phyloP scores from a whole-genome alignment of 2,797 vertebrate genomes.

The Pagetopsis macropterus region DNA sequence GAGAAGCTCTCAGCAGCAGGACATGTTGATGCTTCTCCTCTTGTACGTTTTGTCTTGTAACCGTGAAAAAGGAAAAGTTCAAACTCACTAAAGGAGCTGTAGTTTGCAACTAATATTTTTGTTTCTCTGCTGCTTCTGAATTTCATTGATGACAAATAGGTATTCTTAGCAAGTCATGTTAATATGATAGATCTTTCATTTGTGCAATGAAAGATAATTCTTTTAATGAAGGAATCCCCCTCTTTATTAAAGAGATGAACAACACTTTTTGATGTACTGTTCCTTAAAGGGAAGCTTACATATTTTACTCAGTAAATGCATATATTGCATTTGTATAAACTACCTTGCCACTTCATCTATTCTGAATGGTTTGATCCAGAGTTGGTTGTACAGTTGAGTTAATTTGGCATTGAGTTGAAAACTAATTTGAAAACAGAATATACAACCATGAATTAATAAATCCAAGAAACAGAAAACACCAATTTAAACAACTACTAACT shows the following conservation, averaged over 20 bases:
- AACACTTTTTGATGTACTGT: background rate
- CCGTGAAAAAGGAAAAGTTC: background rate
- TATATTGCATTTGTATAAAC: constrained; percentile 1
- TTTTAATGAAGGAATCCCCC: constrained; percentile 11
- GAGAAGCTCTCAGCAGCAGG: constrained; percentile 46
- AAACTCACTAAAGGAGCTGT: background rate
- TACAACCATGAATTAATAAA: background rate
- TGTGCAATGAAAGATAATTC: constrained; percentile 31
- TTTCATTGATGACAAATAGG: constrained; percentile 21
- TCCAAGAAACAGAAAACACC: constrained; percentile 1
- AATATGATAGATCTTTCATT: constrained; percentile 28
- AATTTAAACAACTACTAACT: constrained; percentile 27
- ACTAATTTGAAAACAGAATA: background rate
- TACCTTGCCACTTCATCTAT: background rate
- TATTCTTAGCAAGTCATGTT: constrained; percentile 7
- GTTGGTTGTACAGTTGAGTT: constrained; percentile 10
- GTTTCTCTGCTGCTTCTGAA: constrained; percentile 33
- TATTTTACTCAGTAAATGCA: background rate
- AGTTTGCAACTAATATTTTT: constrained; percentile 28
- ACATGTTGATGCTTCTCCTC: constrained; percentile 40
- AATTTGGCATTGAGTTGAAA: constrained; percentile 8
- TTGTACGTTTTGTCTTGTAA: constrained; percentile 4
- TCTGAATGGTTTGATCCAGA: constrained; percentile 25
- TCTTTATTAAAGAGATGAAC: background rate
- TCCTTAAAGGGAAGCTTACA: background rate